A percentile compares a stretch with the other conserved stretches of the same genome.
Evolutionary conservation across 2,113 vertebrate genomes (phyloP).

Genomic region (Malaclemys terrapin): DNA sequence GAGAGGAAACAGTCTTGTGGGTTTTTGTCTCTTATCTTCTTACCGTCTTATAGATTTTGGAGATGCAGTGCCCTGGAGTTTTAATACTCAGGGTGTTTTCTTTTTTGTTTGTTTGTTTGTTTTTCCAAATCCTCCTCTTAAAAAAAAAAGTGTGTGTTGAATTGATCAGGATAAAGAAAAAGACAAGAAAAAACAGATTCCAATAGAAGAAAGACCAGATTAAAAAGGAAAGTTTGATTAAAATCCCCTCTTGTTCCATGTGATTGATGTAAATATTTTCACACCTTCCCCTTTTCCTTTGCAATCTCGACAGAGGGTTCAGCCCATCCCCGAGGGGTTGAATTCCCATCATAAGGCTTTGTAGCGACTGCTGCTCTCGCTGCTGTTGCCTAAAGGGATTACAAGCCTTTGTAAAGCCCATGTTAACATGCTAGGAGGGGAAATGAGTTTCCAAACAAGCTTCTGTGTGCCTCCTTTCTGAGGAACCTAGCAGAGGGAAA

Average conservation of each 20-base stretch:
- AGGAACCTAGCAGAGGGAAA: slow-evolving; percentile 28
- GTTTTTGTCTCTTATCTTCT: slow-evolving; percentile 79
- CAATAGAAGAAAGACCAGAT: slow-evolving; percentile 58
- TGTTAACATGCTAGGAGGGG: slow-evolving; percentile 71
- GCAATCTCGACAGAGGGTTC: slow-evolving; percentile 57
- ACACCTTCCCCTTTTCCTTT: slow-evolving; percentile 65
- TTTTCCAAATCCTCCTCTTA: slow-evolving; percentile 54
- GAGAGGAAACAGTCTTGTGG: slow-evolving; percentile 68
- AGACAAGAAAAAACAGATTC: slow-evolving; percentile 21
- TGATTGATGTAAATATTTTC: slow-evolving; percentile 68
- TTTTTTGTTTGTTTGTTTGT: slow-evolving; percentile 40
- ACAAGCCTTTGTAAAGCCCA: slow-evolving; percentile 72
- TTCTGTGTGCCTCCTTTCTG: slow-evolving; percentile 53
- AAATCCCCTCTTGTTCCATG: slow-evolving; percentile 60
- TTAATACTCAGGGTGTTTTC: slow-evolving; percentile 68
- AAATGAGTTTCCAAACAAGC: slow-evolving; percentile 69
- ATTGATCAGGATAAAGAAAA: slow-evolving; percentile 54
- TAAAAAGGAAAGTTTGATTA: slow-evolving; percentile 71
- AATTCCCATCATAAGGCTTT: slow-evolving; percentile 64
- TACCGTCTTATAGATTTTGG: slow-evolving; percentile 77
- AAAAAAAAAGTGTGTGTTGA: slow-evolving; percentile 14
- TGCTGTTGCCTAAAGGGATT: slow-evolving; percentile 75
- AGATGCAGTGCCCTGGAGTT: slow-evolving; percentile 75
- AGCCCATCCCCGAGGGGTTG: slow-evolving; percentile 46
- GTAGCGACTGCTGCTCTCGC: slow-evolving; percentile 63